These are phyloP conservation scores for Drosophila gunungcola DNA, from an alignment of 1,140 invertebrate genomes.

Conservation along the genomic window DNA sequence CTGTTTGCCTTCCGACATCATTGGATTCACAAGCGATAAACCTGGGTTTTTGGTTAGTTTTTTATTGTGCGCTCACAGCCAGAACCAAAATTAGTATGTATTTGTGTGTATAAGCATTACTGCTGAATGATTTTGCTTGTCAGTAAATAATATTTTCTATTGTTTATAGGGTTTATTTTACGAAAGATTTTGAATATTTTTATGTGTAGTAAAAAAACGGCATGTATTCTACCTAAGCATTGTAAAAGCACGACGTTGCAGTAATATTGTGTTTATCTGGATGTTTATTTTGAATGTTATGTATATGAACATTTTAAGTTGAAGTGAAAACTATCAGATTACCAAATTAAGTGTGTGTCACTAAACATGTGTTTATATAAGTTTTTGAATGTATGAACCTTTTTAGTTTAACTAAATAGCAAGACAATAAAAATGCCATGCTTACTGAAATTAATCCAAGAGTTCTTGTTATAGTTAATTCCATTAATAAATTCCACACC, in stretches of 20 bases:
- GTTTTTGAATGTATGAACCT: conserved; percentile 1
- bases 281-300: conserved; percentile 5
- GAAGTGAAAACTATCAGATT: neutral
- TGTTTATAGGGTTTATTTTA: neutral
- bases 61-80: neutral
- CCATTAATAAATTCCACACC: neutral
- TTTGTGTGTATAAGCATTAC: neutral
- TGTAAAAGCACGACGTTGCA: neutral
- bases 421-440: conserved; percentile 22
- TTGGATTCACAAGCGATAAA: conserved; percentile 61
- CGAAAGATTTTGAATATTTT: neutral
- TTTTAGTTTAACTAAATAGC: neutral
- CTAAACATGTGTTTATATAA: too few relatives aligned
- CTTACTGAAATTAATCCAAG: neutral
- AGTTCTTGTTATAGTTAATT: neutral
- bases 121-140: neutral
- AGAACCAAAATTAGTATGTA: neutral
- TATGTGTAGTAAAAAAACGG: neutral
- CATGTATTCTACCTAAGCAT: neutral
- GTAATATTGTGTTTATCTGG: conserved; percentile 11
- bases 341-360: too few relatives aligned
- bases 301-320: neutral
- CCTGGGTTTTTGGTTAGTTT: neutral
- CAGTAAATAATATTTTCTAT: neutral
- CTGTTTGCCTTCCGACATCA: conserved; percentile 73